Conservation (phyloP, 2,113 vertebrate genomes). For the Pantherophis guttatus region DNA sequence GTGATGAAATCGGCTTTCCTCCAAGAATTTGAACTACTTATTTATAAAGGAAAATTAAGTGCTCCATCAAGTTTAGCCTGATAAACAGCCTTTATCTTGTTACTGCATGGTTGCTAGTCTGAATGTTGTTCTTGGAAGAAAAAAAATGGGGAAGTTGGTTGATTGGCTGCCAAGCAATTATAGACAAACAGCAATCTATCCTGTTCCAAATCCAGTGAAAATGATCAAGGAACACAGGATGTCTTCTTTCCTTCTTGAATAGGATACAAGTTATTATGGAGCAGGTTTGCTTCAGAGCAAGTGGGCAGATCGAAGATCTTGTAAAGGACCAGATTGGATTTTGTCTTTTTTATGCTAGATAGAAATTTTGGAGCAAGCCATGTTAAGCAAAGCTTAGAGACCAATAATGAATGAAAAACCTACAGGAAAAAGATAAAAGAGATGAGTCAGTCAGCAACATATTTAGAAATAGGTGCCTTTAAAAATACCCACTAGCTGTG, state of each 20-base stretch:
- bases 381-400: not conserved
- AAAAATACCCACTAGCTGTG: not conserved
- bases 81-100: not conserved
- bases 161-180: not conserved
- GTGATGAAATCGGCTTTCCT: not conserved
- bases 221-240: not conserved
- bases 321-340: not conserved
- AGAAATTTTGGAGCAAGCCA: not conserved
- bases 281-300: not conserved
- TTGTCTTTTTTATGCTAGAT: not conserved
- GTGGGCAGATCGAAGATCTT: not conserved
- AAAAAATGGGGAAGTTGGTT: not conserved
- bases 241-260: not conserved
- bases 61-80: not conserved
- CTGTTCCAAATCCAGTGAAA: not conserved
- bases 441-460: not conserved
- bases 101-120: not conserved
- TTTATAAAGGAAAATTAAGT: not conserved
- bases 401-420: not conserved
- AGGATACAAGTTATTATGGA: not conserved
- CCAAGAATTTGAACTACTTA: not conserved
- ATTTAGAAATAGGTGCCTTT: not conserved
- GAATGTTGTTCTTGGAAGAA: not conserved
- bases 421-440: not conserved
- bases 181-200: not conserved